A percentile compares a stretch with the other conserved stretches of the same genome.
Conservation (phyloP, 2,797 vertebrate genomes). For the Scarus forsteni region DNA sequence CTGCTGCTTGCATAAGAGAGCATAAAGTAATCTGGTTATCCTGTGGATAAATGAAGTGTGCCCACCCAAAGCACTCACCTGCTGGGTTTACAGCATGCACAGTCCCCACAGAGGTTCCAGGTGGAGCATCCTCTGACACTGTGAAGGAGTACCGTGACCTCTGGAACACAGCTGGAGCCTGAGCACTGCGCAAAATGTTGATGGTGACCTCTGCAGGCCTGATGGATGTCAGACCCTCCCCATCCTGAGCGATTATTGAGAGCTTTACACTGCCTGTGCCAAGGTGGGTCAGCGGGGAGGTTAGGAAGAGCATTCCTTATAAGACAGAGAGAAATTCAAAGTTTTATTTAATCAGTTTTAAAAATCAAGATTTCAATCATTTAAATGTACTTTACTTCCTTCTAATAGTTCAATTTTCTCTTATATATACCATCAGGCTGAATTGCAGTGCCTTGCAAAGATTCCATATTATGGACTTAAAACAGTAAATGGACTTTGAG, state of each 20-base stretch:
- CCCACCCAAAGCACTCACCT: slow-evolving; percentile 79
- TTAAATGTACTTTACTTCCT: too few relatives aligned
- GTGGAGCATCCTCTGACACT: slow-evolving; percentile 85
- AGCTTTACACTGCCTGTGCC: slow-evolving; percentile 80
- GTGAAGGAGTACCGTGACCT: slow-evolving; percentile 87
- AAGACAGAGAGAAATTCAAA: not conserved
- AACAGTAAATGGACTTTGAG: too few relatives aligned
- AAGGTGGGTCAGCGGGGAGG: slow-evolving; percentile 85
- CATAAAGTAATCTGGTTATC: too few relatives aligned
- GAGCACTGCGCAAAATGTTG: slow-evolving; percentile 82
- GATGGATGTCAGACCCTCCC: slow-evolving; percentile 83
- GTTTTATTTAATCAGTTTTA: not conserved
- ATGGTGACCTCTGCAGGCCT: slow-evolving; percentile 87
- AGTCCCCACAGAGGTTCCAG: slow-evolving; percentile 84
- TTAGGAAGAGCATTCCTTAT: slow-evolving; percentile 89
- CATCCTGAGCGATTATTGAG: slow-evolving; percentile 86
- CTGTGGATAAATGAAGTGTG: too few relatives aligned
- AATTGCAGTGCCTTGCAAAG: too few relatives aligned
- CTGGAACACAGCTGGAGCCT: slow-evolving; percentile 89
- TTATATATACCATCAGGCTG: too few relatives aligned
- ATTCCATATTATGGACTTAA: too few relatives aligned
- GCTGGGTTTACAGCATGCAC: slow-evolving; percentile 85
- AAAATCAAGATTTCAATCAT: not conserved
- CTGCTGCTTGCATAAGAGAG: too few relatives aligned
- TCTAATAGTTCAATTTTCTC: too few relatives aligned